phyloP scores from a whole-genome alignment of 2,888 invertebrate species.

The Scaptomyza reducta region DNA sequence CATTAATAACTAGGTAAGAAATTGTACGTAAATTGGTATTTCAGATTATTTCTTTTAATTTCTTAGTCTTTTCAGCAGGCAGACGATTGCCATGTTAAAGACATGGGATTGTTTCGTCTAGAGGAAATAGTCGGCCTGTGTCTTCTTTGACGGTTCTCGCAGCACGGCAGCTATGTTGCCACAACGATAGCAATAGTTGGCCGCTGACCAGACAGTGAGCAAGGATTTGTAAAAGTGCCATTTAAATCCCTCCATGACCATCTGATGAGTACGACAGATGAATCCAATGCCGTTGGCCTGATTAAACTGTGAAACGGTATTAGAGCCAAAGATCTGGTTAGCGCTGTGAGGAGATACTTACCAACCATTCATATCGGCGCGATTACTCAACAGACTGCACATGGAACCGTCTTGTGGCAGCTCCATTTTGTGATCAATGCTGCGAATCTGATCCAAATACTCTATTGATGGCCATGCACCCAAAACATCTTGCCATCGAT shows the following conservation, averaged over 20 bases:
- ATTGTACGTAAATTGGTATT: background rate
- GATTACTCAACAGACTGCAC: background rate
- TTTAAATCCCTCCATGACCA: background rate
- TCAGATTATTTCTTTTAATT: background rate
- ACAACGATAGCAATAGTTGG: background rate
- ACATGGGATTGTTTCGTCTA: background rate
- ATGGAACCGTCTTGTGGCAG: background rate
- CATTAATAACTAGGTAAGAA: background rate
- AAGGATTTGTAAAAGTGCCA: background rate
- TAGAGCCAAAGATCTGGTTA: background rate
- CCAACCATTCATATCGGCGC: background rate
- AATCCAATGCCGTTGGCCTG: background rate
- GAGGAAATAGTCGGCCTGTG: slow-evolving; percentile 95
- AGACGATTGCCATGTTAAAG: no score
- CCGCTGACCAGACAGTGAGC: background rate
- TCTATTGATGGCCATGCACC: background rate
- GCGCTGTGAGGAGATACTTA: background rate
- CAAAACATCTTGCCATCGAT: background rate
- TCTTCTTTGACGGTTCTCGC: slow-evolving; percentile 99
- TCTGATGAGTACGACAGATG: background rate
- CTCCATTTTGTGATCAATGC: background rate
- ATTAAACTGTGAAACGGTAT: background rate
- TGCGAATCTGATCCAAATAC: background rate
- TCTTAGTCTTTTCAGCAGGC: background rate
- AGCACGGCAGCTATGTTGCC: no score